Conservation (phyloP, 2,113 vertebrate genomes). For the Turnix velox region DNA sequence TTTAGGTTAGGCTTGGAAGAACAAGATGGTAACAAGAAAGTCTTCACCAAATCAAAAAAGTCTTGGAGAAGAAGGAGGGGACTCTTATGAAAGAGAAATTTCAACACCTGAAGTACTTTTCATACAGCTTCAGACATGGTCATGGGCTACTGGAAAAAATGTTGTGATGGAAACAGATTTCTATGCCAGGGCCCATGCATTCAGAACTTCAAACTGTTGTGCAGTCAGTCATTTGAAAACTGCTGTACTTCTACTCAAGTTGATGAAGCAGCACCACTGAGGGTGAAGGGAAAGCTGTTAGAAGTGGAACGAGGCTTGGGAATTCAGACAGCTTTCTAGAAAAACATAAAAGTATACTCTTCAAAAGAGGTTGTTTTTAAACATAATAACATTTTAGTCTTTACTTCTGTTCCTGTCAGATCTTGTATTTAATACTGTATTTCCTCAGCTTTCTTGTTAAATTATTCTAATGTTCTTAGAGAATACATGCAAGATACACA, state of each 20-base stretch:
- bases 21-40: neutral
- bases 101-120: neutral
- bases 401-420: neutral
- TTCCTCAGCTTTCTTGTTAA: neutral
- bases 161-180: slow-evolving; percentile 2
- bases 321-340: neutral
- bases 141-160: neutral
- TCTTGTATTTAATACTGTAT: neutral
- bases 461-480: neutral
- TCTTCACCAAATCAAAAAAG: neutral
- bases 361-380: neutral
- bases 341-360: neutral
- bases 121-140: neutral
- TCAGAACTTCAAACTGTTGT: neutral
- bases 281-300: neutral
- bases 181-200: neutral
- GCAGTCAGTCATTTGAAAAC: neutral
- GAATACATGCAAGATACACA: neutral
- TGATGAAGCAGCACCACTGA: neutral
- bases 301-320: neutral
- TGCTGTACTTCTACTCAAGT: accelerated
- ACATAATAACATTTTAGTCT: neutral
- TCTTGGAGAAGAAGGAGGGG: neutral
- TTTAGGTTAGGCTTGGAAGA: neutral
- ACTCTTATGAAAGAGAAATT: neutral